Evolutionary conservation across 2,888 invertebrate species (phyloP).

Genomic region (Leucophora obtusa): DNA sequence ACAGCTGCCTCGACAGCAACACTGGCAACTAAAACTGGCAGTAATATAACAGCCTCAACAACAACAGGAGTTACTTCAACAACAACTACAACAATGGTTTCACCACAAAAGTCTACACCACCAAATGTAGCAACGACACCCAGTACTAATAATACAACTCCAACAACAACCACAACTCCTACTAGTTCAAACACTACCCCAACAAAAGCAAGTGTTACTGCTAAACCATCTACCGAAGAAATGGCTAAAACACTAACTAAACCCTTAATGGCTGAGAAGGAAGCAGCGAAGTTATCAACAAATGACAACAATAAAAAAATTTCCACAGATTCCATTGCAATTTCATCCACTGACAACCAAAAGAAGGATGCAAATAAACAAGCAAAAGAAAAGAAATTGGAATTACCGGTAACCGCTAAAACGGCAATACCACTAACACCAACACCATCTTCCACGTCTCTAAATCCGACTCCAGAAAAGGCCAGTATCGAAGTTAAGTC

Average conservation of each 20-base stretch:
- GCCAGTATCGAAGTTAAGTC: neutral
- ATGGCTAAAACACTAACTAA: conserved; percentile 27
- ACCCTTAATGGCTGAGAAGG: conserved; percentile 38
- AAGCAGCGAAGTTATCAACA: conserved; percentile 26
- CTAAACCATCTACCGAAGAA: conserved; percentile 1
- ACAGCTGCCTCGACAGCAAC: conserved; percentile 54
- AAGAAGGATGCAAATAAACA: neutral
- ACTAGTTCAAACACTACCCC: conserved; percentile 32
- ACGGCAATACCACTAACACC: neutral
- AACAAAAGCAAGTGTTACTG: conserved; percentile 23
- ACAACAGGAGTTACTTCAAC: conserved; percentile 22
- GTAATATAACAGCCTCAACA: conserved; percentile 8
- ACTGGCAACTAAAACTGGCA: conserved; percentile 46
- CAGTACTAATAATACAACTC: neutral
- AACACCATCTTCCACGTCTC: neutral
- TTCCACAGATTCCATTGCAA: neutral
- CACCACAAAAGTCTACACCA: conserved; percentile 45
- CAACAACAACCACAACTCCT: conserved; percentile 24
- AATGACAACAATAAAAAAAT: conserved; percentile 20
- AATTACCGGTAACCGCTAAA: neutral
- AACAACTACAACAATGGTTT: conserved; percentile 15
- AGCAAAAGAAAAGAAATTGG: conserved; percentile 6
- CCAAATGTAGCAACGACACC: no score
- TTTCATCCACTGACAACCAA: neutral
- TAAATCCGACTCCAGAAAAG: neutral